Percentiles rank a stretch among this genome's conserved stretches.
phyloP scores from a whole-genome alignment of 1,140 invertebrate genomes.

The Bombus sibiricus region DNA sequence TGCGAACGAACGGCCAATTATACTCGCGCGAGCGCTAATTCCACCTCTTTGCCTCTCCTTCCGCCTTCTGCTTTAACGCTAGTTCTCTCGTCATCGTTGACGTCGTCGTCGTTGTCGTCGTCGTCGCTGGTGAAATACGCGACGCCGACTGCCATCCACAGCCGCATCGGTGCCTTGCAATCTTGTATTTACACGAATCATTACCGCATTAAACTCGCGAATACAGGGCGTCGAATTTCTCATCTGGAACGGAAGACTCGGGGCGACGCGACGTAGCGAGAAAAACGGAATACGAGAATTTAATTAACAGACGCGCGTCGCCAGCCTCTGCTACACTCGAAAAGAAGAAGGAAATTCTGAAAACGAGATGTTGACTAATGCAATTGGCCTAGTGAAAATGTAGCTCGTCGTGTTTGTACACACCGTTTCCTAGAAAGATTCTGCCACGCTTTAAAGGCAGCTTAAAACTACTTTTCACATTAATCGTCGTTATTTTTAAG shows the following conservation, averaged over 20 bases:
- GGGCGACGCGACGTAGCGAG: neutral
- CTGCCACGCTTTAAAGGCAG: no score
- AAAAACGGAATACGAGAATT: conserved; percentile 34
- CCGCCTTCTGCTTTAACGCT: conserved; percentile 2
- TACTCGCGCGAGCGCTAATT: conserved; percentile 50
- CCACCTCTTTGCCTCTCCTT: neutral
- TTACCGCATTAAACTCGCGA: conserved; percentile 50
- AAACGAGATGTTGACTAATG: neutral
- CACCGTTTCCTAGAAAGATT: no score
- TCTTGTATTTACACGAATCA: conserved; percentile 51
- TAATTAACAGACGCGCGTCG: conserved; percentile 48
- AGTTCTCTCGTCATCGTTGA: conserved; percentile 28
- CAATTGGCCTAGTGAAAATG: conserved; percentile 4
- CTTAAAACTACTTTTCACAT: neutral
- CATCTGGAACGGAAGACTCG: conserved; percentile 25
- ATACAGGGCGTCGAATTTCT: conserved; percentile 50
- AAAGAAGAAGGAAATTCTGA: conserved; percentile 27
- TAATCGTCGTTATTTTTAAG: neutral
- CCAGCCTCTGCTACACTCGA: neutral
- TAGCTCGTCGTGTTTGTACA: neutral
- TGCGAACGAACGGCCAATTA: conserved; percentile 59
- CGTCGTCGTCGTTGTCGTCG: neutral
- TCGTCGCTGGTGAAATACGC: neutral
- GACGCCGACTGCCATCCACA: conserved; percentile 25
- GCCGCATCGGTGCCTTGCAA: conserved; percentile 17